Base-by-base conservation (phyloP, 2,888 invertebrate genomes). In the Tachina fera region DNA sequence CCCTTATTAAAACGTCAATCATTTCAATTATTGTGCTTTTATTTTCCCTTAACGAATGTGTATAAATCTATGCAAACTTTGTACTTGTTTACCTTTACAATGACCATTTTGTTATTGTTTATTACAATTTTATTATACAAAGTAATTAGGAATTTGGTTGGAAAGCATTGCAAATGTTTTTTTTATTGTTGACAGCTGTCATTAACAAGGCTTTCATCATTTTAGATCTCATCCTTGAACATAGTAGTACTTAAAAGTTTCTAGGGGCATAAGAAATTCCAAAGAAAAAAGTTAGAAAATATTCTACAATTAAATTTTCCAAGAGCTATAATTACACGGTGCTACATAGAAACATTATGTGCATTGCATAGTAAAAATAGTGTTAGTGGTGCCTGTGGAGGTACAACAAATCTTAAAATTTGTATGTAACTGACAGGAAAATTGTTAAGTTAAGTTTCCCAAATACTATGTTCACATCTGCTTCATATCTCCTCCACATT, bases 181-280 rank as follows among this genome's bases (percentile, higher is more conserved):
- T 31, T 31, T 31, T 31, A 58, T 70, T 70, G 49, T 71, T 75
- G 76, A 79, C 71, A 80, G 71, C 75, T 79, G 79, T 74, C 74
- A 83, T 79, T 83, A 74, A 47, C 56, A 63, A 75, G 41, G 56
- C 49, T 63, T 68, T 78, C 56, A 70, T 72, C 56, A 71, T 67
- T 39, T 19, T 14, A 56, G 13, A 22, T 39, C 56, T 16, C 47
- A 45, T 49, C 1, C 67, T 49, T 39, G 11, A 43, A 49, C 1
- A 60, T 3, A 60, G 6, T 31, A 5, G 4, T 6, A 31, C 22
- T 13, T 31, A 4, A 56, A 11, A 10, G 1, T 5, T 56, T 56
- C 6, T 13, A 56, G 22, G 13, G 56, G 6, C 56, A 31, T 13
- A 31, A 16, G 6, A 6, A 31, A 31, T 31, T 31, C 4, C 9